phyloP scores from a whole-genome alignment of 2,888 invertebrate genomes.

The Eilema griseolum region DNA sequence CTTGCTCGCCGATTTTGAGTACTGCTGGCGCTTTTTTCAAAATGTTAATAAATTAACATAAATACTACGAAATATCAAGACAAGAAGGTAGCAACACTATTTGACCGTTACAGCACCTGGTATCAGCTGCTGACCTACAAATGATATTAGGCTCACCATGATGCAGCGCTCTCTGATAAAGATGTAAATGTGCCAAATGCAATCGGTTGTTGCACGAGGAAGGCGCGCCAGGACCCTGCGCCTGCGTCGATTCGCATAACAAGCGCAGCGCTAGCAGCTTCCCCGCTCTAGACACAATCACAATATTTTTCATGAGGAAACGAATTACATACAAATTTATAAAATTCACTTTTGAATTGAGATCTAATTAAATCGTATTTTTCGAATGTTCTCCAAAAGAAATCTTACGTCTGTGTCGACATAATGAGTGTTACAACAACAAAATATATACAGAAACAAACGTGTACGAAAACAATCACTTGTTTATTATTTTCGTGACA shows the following conservation, averaged over 20 bases:
- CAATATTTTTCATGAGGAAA: conserved; percentile 5
- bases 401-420: neutral
- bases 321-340: no score
- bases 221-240: conserved; percentile 89
- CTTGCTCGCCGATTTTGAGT: no score
- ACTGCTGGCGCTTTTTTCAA: no score
- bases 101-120: no score
- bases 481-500: conserved; percentile 10
- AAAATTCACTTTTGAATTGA: neutral
- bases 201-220: conserved; percentile 83
- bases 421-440: conserved; percentile 9
- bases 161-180: conserved; percentile 96
- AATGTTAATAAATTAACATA: no score
- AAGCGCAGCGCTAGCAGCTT: conserved; percentile 95
- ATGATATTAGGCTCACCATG: conserved; percentile 82
- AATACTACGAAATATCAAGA: neutral
- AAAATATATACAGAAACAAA: conserved; percentile 1
- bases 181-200: conserved; percentile 91
- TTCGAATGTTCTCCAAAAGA: neutral
- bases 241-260: conserved; percentile 94
- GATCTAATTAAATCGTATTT: neutral
- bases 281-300: conserved; percentile 84
- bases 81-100: neutral
- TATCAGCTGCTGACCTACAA: conserved; percentile 4
- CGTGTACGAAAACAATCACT: conserved; percentile 6